Evolutionary conservation across 2,797 vertebrate genomes (phyloP).

Genomic region (Nannoperca obscura): DNA sequence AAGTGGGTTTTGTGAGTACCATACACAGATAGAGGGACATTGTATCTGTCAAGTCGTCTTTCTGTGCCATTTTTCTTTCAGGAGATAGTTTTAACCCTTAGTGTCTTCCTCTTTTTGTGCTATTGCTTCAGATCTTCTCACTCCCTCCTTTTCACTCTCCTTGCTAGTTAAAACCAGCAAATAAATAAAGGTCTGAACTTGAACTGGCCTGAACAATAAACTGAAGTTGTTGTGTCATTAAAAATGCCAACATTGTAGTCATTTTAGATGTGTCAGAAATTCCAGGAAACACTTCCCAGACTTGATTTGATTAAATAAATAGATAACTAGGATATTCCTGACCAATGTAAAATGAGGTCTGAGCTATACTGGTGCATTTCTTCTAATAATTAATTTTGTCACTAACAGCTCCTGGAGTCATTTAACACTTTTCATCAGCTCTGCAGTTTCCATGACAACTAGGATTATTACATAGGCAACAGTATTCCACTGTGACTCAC

Average conservation of each 20-base stretch:
- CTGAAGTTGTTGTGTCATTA: conserved; percentile 17
- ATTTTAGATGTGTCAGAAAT: conserved; percentile 20
- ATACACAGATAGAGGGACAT: conserved; percentile 2
- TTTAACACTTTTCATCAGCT: conserved; percentile 65
- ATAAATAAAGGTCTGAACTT: conserved; percentile 42
- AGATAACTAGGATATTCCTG: conserved; percentile 8
- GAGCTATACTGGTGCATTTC: conserved; percentile 36
- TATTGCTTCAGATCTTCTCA: conserved; percentile 18
- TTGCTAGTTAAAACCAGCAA: neutral
- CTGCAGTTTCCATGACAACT: conserved; percentile 83
- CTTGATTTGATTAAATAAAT: conserved; percentile 25
- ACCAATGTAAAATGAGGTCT: conserved; percentile 29
- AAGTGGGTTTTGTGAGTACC: neutral
- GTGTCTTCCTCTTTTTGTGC: conserved; percentile 16
- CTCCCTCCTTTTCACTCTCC: conserved; percentile 1
- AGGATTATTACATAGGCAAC: conserved; percentile 62
- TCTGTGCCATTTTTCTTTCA: conserved; percentile 17
- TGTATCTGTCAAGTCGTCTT: conserved; percentile 17
- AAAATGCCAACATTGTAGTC: conserved; percentile 3
- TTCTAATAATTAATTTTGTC: conserved; percentile 62
- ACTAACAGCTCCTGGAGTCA: conserved; percentile 45
- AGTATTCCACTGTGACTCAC: conserved; percentile 66
- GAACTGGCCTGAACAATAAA: conserved; percentile 16
- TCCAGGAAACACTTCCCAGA: conserved; percentile 2
- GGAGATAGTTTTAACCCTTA: neutral